Percentiles rank a stretch among this genome's conserved stretches.
Evolutionary conservation across 1,140 invertebrate species (phyloP).

Genomic region (Plodia interpunctella): DNA sequence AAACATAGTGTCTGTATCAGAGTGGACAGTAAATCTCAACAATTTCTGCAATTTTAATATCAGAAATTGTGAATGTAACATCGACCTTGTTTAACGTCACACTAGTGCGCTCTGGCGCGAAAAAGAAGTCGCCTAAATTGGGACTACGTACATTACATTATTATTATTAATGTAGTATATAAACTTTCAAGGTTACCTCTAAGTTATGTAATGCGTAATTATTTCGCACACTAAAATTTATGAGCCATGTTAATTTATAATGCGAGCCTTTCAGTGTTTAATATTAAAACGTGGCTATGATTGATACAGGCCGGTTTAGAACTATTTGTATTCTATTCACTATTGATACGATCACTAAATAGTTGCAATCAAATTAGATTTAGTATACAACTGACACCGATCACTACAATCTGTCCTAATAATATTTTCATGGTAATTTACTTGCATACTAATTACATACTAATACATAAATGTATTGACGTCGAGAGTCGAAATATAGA

Average conservation of each 20-base stretch:
- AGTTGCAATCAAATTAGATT: too few species aligned
- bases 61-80: neutral
- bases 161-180: neutral
- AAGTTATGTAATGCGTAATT: slow-evolving; percentile 15
- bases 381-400: too few species aligned
- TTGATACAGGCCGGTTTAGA: too few species aligned
- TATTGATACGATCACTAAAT: too few species aligned
- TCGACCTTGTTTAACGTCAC: neutral
- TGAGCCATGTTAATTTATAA: neutral
- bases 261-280: neutral
- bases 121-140: slow-evolving; percentile 3
- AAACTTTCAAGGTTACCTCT: neutral
- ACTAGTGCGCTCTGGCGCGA: slow-evolving; percentile 3
- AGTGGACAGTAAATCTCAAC: neutral
- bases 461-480: slow-evolving; percentile 9
- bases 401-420: neutral
- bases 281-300: too few species aligned
- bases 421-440: neutral
- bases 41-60: too few species aligned
- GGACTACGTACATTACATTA: neutral
- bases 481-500: slow-evolving; percentile 22
- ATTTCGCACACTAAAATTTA: neutral
- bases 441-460: neutral
- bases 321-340: too few species aligned
- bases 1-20: neutral